phyloP scores from a whole-genome alignment of 2,888 invertebrate genomes.

The Leucophenga maculata region DNA sequence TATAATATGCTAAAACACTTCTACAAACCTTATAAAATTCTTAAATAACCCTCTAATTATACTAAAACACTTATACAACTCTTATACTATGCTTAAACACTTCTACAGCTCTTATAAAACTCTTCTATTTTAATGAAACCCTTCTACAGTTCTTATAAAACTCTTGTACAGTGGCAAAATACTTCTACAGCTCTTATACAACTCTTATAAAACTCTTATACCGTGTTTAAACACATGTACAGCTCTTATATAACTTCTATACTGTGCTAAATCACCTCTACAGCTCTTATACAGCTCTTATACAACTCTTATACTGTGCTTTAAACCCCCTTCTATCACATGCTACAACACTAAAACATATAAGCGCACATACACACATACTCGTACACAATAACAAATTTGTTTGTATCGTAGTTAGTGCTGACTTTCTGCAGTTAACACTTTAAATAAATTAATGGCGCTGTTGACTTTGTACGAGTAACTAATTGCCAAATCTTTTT shows the following conservation, averaged over 20 bases:
- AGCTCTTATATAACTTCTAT: slow-evolving; percentile 4
- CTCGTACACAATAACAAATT: slow-evolving; percentile 45
- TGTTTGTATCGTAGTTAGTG: slow-evolving; percentile 66
- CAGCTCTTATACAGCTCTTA: not conserved
- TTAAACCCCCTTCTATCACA: not conserved
- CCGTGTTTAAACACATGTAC: not conserved
- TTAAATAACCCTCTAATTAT: not conserved
- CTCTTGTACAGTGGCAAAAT: not conserved
- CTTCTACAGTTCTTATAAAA: slow-evolving; percentile 2
- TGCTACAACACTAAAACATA: slow-evolving; percentile 40
- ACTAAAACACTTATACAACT: not conserved
- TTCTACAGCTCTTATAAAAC: not conserved
- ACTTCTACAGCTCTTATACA: not conserved
- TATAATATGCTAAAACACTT: not conserved
- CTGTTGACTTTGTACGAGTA: slow-evolving; percentile 8
- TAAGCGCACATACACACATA: slow-evolving; percentile 43
- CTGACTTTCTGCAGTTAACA: slow-evolving; percentile 61
- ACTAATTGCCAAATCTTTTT: slow-evolving; percentile 50
- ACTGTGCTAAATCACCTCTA: not conserved
- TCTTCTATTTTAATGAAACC: not conserved
- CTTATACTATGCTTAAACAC: not conserved
- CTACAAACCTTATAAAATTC: not conserved
- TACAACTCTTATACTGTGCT: not conserved
- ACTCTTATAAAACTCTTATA: not conserved
- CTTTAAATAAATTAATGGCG: slow-evolving; percentile 40